Conservation (phyloP, 2,797 vertebrate species). For the Hippopotamyrus pictus region DNA sequence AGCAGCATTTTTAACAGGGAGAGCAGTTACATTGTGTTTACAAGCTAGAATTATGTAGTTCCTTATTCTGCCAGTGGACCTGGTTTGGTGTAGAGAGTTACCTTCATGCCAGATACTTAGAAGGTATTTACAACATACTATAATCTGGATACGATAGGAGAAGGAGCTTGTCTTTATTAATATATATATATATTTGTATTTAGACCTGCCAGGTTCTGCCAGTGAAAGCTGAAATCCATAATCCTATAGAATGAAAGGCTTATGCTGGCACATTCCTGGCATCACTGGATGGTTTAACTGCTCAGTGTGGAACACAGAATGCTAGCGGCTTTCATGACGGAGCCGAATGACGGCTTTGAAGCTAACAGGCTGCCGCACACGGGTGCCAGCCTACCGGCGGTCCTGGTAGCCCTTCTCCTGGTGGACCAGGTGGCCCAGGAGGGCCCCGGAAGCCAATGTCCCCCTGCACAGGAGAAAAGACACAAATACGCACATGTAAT, state of each 20-base stretch:
- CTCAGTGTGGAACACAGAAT: not conserved
- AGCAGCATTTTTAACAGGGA: conserved; percentile 21
- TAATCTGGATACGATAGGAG: not conserved
- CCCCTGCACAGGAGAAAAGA: conserved; percentile 59
- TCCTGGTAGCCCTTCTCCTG: conserved; percentile 79
- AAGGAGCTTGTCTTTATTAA: conserved; percentile 2
- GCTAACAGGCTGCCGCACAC: not conserved
- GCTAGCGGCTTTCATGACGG: not conserved
- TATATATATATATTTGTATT: not conserved
- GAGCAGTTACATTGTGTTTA: not conserved
- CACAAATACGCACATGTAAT: not conserved
- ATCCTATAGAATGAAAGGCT: not conserved
- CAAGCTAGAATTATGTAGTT: not conserved
- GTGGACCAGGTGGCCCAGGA: conserved; percentile 67
- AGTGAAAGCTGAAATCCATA: not conserved
- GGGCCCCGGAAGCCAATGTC: conserved; percentile 77
- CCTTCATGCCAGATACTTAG: not conserved
- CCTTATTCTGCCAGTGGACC: not conserved
- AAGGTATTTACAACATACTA: not conserved
- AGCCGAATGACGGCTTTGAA: not conserved
- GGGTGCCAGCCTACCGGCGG: conserved; percentile 62
- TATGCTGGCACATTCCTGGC: not conserved
- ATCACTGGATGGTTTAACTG: not conserved
- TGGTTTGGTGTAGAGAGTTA: not conserved
- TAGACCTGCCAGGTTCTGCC: not conserved